A percentile compares a stretch with the other conserved stretches of the same genome.
Conservation (phyloP, 1,140 invertebrate genomes). For the Pseudobourletiella spinata region DNA sequence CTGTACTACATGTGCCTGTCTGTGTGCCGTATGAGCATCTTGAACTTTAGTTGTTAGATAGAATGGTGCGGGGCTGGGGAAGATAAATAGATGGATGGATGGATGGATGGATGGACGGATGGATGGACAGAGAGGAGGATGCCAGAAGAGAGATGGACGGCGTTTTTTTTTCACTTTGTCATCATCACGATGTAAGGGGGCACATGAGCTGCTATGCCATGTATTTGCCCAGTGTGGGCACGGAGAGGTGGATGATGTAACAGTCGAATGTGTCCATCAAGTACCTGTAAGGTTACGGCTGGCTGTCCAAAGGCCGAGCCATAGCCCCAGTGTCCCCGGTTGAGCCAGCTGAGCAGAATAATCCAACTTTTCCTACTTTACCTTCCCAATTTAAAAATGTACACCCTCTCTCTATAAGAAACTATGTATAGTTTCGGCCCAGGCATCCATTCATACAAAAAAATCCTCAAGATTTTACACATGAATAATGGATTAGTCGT, state of each 20-base stretch:
- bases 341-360: too few relatives aligned
- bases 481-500: too few relatives aligned
- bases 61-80: too few relatives aligned
- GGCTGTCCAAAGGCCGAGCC: too few relatives aligned
- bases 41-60: too few relatives aligned
- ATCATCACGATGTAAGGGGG: not conserved
- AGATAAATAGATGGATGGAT: not conserved
- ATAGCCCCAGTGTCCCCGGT: too few relatives aligned
- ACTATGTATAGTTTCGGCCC: not conserved
- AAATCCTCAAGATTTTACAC: too few relatives aligned
- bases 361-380: not conserved
- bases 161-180: conserved; percentile 6
- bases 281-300: too few relatives aligned
- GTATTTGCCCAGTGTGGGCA: not conserved
- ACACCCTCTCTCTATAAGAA: not conserved
- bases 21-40: not conserved
- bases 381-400: not conserved
- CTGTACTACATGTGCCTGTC: too few relatives aligned
- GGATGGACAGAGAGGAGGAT: too few relatives aligned
- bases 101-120: not conserved
- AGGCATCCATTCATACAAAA: too few relatives aligned
- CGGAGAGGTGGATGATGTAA: not conserved
- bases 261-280: too few relatives aligned
- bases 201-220: not conserved
- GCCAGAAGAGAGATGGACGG: conserved; percentile 4